Evolutionary conservation across 2,888 invertebrate genomes (phyloP).

Genomic region (Drosophila gaucha): DNA sequence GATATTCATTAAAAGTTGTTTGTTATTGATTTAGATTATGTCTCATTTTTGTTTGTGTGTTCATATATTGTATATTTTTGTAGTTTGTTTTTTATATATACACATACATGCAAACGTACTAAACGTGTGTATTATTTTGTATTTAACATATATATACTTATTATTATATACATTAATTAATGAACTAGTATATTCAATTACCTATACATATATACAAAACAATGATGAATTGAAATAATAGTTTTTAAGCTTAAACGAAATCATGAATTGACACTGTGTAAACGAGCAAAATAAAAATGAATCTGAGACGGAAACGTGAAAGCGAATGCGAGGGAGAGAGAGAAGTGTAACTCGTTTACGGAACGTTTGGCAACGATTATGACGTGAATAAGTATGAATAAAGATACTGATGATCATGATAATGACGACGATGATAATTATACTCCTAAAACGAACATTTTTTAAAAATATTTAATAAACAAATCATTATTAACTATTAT

Average conservation of each 20-base stretch:
- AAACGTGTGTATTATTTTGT: slow-evolving; percentile 51
- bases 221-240: slow-evolving; percentile 74
- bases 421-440: slow-evolving; percentile 62
- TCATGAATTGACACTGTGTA: slow-evolving; percentile 34
- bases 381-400: slow-evolving; percentile 42
- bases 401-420: slow-evolving; percentile 44
- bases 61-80: slow-evolving; percentile 59
- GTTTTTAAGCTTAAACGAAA: slow-evolving; percentile 58
- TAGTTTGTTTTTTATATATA: slow-evolving; percentile 49
- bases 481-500: slow-evolving; percentile 79
- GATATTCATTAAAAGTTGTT: slow-evolving; percentile 58
- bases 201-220: slow-evolving; percentile 61
- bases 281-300: slow-evolving; percentile 19
- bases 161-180: slow-evolving; percentile 67
- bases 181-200: slow-evolving; percentile 74
- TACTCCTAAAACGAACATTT: slow-evolving; percentile 77
- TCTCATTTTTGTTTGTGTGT: slow-evolving; percentile 29
- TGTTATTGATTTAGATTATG: slow-evolving; percentile 44
- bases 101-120: slow-evolving; percentile 34
- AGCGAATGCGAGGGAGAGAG: slow-evolving; percentile 2
- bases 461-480: slow-evolving; percentile 80
- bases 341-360: slow-evolving; percentile 31
- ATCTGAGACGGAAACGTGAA: slow-evolving; percentile 7
- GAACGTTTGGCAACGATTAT: slow-evolving; percentile 53
- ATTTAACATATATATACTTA: slow-evolving; percentile 53